Conservation (phyloP, 2,888 invertebrate species). For the Megamerina dolium region DNA sequence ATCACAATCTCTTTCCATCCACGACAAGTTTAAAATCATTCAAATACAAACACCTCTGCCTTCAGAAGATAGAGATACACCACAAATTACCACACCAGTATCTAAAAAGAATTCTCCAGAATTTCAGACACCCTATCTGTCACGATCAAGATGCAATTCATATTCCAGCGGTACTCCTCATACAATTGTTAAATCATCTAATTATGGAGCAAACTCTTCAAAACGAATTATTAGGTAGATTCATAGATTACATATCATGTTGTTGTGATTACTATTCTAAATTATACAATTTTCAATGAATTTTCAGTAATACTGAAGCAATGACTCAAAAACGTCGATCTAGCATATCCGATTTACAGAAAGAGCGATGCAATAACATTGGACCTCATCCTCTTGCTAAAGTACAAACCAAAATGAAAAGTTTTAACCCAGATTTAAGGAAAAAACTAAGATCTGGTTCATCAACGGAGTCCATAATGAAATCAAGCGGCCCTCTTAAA, state of each 20-base stretch:
- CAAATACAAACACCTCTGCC: conserved; percentile 10
- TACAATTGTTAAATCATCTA: conserved; percentile 17
- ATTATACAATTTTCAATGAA: too few species aligned
- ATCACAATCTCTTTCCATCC: conserved; percentile 32
- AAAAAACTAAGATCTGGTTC: background rate
- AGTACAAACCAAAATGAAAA: too few species aligned
- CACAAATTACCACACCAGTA: conserved; percentile 8
- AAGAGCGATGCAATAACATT: too few species aligned
- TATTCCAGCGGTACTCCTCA: conserved; percentile 25
- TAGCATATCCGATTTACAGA: too few species aligned
- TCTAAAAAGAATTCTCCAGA: conserved; percentile 10
- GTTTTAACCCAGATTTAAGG: background rate
- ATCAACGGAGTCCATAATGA: conserved; percentile 21
- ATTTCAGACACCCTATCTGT: conserved; percentile 25
- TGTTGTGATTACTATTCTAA: too few species aligned
- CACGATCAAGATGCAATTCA: conserved; percentile 25
- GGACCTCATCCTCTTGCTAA: too few species aligned
- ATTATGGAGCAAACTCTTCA: conserved; percentile 9
- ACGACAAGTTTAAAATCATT: conserved; percentile 27
- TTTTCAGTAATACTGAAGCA: too few species aligned
- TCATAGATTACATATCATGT: too few species aligned
- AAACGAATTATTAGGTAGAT: too few species aligned
- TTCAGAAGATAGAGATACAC: background rate
- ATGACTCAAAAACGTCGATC: too few species aligned
- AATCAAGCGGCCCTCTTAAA: conserved; percentile 28